phyloP scores from a whole-genome alignment of 2,888 invertebrate genomes.

The Atrina japonica region DNA sequence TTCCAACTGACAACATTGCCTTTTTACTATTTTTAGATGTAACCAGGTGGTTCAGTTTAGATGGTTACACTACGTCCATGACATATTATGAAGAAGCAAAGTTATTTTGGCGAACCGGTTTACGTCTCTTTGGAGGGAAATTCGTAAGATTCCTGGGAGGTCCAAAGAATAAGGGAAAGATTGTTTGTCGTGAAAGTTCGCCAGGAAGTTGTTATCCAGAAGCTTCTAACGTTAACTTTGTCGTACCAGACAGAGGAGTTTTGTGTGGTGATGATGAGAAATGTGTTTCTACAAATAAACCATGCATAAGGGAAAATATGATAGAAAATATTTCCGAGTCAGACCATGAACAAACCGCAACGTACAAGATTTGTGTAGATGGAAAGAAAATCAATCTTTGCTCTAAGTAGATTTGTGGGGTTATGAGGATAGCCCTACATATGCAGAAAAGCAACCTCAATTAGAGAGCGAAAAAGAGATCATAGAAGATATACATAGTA shows the following conservation, averaged over 20 bases:
- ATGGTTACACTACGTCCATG: constrained; percentile 26
- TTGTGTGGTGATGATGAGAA: constrained; percentile 30
- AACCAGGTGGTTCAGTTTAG: constrained; percentile 40
- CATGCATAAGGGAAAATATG: constrained; percentile 35
- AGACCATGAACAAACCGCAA: constrained; percentile 24
- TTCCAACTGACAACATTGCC: constrained; percentile 12
- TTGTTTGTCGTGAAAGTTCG: not conserved
- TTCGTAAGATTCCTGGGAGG: constrained; percentile 45
- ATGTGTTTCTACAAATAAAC: constrained; percentile 22
- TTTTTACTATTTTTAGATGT: constrained; percentile 44
- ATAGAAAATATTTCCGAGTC: constrained; percentile 32
- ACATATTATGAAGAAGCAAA: constrained; percentile 38
- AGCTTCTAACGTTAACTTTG: not conserved
- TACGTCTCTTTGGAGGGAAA: constrained; percentile 36
- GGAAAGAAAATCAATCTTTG: constrained; percentile 45
- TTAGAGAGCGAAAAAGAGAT: not conserved
- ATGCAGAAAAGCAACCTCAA: constrained; percentile 19
- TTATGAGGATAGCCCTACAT: constrained; percentile 39
- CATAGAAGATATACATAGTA: not conserved
- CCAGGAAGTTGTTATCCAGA: constrained; percentile 11
- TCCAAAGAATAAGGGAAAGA: constrained; percentile 40
- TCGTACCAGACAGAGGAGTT: constrained; percentile 39
- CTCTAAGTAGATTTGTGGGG: constrained; percentile 41
- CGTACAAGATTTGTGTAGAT: constrained; percentile 46
- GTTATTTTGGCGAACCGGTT: constrained; percentile 40